phyloP scores from a whole-genome alignment of 2,888 invertebrate species.

The Conchocele bisecta region DNA sequence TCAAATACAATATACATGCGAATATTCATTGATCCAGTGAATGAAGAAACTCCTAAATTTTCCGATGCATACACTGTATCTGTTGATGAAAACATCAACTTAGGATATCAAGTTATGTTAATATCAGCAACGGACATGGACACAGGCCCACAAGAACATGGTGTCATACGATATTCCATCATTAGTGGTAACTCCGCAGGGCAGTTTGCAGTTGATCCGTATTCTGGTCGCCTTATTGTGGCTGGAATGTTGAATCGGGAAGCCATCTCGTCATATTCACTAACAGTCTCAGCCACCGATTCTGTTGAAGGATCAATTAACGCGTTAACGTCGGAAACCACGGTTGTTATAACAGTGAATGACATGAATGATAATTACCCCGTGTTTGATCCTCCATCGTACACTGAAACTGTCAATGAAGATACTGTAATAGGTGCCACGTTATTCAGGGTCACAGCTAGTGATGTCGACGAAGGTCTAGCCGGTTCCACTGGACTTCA shows the following conservation, averaged over 20 bases:
- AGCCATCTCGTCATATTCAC: slow-evolving; percentile 57
- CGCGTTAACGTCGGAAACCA: slow-evolving; percentile 79
- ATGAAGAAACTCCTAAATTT: slow-evolving; percentile 71
- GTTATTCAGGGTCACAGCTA: slow-evolving; percentile 49
- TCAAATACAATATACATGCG: slow-evolving; percentile 38
- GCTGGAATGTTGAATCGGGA: slow-evolving; percentile 70
- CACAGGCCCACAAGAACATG: slow-evolving; percentile 64
- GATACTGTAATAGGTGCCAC: slow-evolving; percentile 85
- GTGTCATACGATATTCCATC: slow-evolving; percentile 62
- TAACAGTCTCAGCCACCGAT: slow-evolving; percentile 65
- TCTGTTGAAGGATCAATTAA: slow-evolving; percentile 50
- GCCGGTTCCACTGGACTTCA: slow-evolving; percentile 61
- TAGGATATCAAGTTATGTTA: slow-evolving; percentile 37
- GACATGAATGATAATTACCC: slow-evolving; percentile 98
- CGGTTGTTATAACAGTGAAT: slow-evolving; percentile 96
- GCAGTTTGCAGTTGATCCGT: slow-evolving; percentile 65
- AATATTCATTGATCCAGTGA: slow-evolving; percentile 60
- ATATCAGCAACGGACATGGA: slow-evolving; percentile 60
- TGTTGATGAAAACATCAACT: slow-evolving; percentile 57
- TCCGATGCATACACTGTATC: slow-evolving; percentile 47
- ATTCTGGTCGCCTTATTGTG: slow-evolving; percentile 63
- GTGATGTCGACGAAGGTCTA: slow-evolving; percentile 59
- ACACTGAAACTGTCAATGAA: slow-evolving; percentile 94
- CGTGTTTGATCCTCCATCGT: slow-evolving; percentile 95
- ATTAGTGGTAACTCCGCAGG: slow-evolving; percentile 57